Base-by-base conservation (phyloP, 2,888 invertebrate genomes). In the Tyria jacobaeae region DNA sequence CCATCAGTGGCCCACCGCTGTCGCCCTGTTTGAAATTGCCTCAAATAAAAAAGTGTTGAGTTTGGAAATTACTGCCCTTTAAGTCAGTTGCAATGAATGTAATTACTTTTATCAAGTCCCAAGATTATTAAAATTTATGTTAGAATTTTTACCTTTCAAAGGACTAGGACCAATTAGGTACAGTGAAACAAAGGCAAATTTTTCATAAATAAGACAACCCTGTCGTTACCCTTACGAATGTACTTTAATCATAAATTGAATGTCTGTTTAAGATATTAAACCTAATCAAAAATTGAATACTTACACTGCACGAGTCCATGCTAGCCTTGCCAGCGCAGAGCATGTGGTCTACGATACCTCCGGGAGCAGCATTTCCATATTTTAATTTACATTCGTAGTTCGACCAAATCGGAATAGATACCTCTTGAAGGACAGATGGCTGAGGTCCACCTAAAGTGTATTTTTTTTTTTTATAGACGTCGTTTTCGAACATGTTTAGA, bases 291-390 rank as follows among this genome's bases (percentile, higher is more conserved):
- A 24, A 25, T 39, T 17, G 21, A 44, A 21, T 7, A 73, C 84
- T 95, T 95, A 98, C 98, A 89, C 97, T 97, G 87, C 98, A 98
- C 24, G 98, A 98, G 89, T 98, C 98, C 91, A 96, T 97, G 66
- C 96, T 95, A 14, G 96, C 96, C 89, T 96, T 95, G 1, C 98
- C 98, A 53, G 98, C 98, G 85, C 98, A 98, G 9, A 98, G 89
- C 96, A 98, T 98, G 79, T 97, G 97, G 12, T 97, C 97, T 1
- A 97, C 96, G 62, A 98, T 98, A 27, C 98, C 98, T 12, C 97
- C 98, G 0, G 98, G 97, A n/a, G 98, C 98, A 0, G 97, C 97
- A 12, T 94, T 94, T 24, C 98, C 98, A 84, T 98, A 98, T 83
- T 97, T 97, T 24, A 94, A 85, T 63, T 96, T 95, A 80, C 98